Base-by-base conservation (phyloP, 2,888 invertebrate genomes). In the Patella pellucida region DNA sequence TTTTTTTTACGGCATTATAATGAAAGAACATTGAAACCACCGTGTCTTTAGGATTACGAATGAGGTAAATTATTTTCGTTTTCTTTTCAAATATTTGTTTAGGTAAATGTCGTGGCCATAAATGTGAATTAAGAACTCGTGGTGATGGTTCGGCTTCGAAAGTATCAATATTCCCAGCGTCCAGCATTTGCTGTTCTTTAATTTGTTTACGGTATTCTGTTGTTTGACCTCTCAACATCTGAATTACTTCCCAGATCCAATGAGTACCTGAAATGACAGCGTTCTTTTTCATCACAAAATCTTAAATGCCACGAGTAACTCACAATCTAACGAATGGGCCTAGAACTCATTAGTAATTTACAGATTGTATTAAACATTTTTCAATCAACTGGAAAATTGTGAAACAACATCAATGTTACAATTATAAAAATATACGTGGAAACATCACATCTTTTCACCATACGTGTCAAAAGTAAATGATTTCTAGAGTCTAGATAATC, bases 11-110 rank as follows among this genome's bases (percentile, higher is more conserved):
- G 14, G 79, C 75, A 16, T 68, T 27, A 27, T 5, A 68, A 52
- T 79, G 80, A 56, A 78, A 54, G 27, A 74, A 82, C 52, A 73
- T 69, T 14, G 82, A 82, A 54, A 81, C 78, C 9, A 75, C 74
- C 2, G 78, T 72, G 69, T 82, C 82, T 62, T 81, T 82, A 12
- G 79, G 74, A 31, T 82, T 81, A 19, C 81, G 74, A 9, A 73
- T 56, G 52, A 78, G 67, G 52, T 72, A 76, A 12, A 82, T 69
- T 23, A 79, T 71, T 68, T 81, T 80, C 51, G 77, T 73, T 52
- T 76, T 76, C 72, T 77, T 80, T 52, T 78, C 71, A 31, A 76
- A 68, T 11, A 76, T 41, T 54, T 80, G 77, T 23, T 62, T 56
- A 5, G 83, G 83, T 56, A 83, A 31, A 19, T 71, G 23, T 4